These are phyloP conservation scores for Oncorhynchus gorbuscha DNA, from an alignment of 2,113 vertebrate species.

Conservation along the genomic window DNA sequence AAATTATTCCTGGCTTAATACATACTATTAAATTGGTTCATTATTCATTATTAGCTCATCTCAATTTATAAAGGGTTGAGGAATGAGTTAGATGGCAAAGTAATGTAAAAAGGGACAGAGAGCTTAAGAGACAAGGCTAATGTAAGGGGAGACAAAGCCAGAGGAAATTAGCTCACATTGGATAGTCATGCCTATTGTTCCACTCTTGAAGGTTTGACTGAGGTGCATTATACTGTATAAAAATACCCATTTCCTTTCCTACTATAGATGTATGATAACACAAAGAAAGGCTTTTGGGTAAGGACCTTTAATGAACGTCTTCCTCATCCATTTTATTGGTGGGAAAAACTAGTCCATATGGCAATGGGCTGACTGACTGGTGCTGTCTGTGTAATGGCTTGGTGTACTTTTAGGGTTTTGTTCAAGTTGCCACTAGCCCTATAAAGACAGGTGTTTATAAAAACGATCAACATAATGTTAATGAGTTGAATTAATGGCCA, in stretches of 20 bases:
- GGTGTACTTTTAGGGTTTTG: background rate
- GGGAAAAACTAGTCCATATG: background rate
- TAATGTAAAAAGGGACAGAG: slow-evolving; percentile 12
- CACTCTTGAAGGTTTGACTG: slow-evolving; percentile 21
- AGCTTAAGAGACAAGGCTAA: slow-evolving; percentile 8
- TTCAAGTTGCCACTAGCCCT: background rate
- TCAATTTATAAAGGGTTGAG: background rate
- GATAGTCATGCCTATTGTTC: slow-evolving; percentile 12
- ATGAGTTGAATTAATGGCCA: background rate
- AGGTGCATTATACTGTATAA: slow-evolving; percentile 32
- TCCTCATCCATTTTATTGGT: slow-evolving; percentile 5
- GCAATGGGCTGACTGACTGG: background rate
- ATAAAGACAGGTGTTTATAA: background rate
- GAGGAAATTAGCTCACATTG: slow-evolving; percentile 23
- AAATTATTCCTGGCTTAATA: background rate
- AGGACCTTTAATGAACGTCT: background rate
- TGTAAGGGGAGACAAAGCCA: slow-evolving; percentile 7
- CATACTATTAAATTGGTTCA: background rate
- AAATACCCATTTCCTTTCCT: slow-evolving; percentile 25
- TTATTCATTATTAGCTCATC: background rate
- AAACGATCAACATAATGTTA: background rate
- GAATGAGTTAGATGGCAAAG: background rate
- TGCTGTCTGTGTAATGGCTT: background rate
- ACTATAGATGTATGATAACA: slow-evolving; percentile 22
- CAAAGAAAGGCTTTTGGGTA: slow-evolving; percentile 3